phyloP scores from a whole-genome alignment of 2,888 invertebrate genomes.

The Eupithecia vulgata region DNA sequence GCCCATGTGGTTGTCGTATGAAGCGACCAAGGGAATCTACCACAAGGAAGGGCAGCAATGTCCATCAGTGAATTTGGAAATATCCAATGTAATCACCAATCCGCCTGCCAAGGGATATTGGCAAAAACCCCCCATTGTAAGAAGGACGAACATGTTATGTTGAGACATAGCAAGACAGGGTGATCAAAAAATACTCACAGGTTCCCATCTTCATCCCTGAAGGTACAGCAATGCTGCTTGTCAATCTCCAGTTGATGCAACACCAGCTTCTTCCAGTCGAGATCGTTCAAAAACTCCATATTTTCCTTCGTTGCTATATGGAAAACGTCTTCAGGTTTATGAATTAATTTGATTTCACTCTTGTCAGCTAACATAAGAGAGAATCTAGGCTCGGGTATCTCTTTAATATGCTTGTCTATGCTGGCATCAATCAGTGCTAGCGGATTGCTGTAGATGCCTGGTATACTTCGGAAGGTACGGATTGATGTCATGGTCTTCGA shows the following conservation, averaged over 20 bases:
- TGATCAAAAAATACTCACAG: constrained; percentile 63
- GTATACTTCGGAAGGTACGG: constrained; percentile 37
- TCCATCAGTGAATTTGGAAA: no score
- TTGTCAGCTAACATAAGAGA: constrained; percentile 45
- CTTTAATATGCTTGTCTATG: constrained; percentile 31
- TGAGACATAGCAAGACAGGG: neutral
- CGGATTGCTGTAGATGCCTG: constrained; percentile 48
- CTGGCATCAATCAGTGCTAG: constrained; percentile 36
- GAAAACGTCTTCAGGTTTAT: constrained; percentile 58
- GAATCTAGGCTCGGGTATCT: constrained; percentile 20
- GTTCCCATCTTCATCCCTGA: constrained; percentile 59
- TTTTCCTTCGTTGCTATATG: constrained; percentile 58
- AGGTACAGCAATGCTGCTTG: constrained; percentile 57
- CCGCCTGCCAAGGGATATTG: no score
- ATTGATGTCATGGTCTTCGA: constrained; percentile 53
- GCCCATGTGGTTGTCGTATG: no score
- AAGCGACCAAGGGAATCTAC: no score
- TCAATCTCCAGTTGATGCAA: constrained; percentile 63
- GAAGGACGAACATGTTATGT: neutral
- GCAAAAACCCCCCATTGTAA: no score
- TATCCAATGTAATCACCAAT: no score
- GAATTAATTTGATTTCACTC: constrained; percentile 44
- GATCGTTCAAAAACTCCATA: constrained; percentile 39
- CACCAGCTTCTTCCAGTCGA: constrained; percentile 52
- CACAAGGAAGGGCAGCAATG: no score